Conservation (phyloP, 1,140 invertebrate species). For the Magallana gigas region DNA sequence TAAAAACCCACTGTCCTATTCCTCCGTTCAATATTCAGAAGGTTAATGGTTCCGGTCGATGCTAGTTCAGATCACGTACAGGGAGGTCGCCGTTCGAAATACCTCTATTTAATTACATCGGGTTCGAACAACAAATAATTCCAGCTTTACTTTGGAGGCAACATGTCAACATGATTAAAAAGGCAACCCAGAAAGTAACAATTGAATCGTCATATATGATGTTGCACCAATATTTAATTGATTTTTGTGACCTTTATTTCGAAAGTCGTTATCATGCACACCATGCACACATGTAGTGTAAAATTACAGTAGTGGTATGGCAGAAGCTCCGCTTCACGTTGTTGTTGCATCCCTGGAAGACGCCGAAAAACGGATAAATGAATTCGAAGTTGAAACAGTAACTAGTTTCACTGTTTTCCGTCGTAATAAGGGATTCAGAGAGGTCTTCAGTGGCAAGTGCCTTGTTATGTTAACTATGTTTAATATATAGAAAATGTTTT, state of each 20-base stretch:
- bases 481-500: not conserved
- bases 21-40: no score
- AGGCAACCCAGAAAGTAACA: not conserved
- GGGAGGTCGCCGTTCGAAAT: conserved; percentile 15
- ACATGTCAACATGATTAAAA: not conserved
- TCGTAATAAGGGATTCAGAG: conserved; percentile 24
- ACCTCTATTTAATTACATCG: conserved; percentile 2
- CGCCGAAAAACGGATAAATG: not conserved
- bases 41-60: not conserved
- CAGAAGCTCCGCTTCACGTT: not conserved
- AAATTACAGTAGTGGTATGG: not conserved
- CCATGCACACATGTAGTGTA: not conserved
- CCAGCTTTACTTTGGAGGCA: not conserved
- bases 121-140: not conserved
- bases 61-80: conserved; percentile 35
- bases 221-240: not conserved
- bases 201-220: not conserved
- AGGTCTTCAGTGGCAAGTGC: not conserved
- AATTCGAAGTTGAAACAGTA: conserved; percentile 9
- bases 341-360: not conserved
- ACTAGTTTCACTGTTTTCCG: conserved; percentile 16
- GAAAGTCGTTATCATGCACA: not conserved
- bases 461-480: not conserved
- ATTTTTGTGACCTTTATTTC: not conserved
- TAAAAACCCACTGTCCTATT: no score